Base-by-base conservation (phyloP, 30 jellyfish, hydroid and myxozoan genomes). In the Rhopilema esculentum region DNA sequence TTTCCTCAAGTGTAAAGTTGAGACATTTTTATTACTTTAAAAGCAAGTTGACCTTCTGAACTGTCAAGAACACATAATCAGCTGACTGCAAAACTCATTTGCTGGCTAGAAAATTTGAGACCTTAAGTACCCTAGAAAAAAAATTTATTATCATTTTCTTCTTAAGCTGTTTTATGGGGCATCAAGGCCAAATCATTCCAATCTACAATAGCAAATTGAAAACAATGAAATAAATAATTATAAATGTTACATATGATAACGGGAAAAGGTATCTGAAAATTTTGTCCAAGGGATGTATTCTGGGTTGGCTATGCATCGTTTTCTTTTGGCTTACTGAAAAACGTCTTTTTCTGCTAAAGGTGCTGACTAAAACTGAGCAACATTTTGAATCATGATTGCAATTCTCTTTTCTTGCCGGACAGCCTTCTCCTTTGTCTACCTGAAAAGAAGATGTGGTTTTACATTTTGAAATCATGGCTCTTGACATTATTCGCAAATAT, bases 251-350 rank as follows among this genome's bases (percentile, higher is more conserved):
- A 23, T 73, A 73, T 1, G 66, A 19, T 0, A 73, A 33, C 16
- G 84, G 84, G 24, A 73, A 40, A 21, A 73, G 2, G 19, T 73
- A 40, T 33, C 84, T 73, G 19, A 50, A 73, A n/a, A 32, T 17
- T 40, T 40, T 40, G 57, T 40, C 57, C 9, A 40, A 40, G 9
- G 12, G 57, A 40, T 40, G 57, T 12, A 40, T 12, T 12, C 12
- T 6, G 12, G 57, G 57, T 40, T 6, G 9, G 6, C 9, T 12
- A 40, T 40, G 12, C 12, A 12, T 40, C 9, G 6, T 40, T 40
- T 40, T 40, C 57, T 12, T 40, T 12, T 40, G n/a, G n/a, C n/a
- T 40, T 12, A 40, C 9, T 40, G 12, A 6, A 40, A 2, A 40
- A 2, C 57, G 57, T 2, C 57, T 40, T 40, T 40, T 40, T 12